These are phyloP conservation scores for Thunnus albacares DNA, from an alignment of 2,797 vertebrate species.

Conservation along the genomic window DNA sequence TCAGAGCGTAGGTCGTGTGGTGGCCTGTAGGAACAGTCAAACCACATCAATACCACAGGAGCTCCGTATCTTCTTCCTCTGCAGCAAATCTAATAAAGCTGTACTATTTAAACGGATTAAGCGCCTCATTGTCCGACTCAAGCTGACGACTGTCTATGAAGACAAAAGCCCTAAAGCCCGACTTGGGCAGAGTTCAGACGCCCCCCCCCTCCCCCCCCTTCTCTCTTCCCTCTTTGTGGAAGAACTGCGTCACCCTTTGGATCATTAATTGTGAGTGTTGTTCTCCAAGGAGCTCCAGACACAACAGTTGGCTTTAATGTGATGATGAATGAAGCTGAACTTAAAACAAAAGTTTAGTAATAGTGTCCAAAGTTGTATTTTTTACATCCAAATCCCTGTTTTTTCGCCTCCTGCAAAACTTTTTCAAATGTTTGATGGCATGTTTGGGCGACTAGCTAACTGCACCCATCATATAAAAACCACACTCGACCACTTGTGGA, in stretches of 20 bases:
- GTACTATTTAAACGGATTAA: conserved; percentile 69
- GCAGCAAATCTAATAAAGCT: conserved; percentile 64
- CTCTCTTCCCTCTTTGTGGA: background rate
- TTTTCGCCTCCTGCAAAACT: too few species aligned
- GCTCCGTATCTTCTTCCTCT: background rate
- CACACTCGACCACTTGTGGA: too few species aligned
- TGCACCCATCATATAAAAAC: too few species aligned
- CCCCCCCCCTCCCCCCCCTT: background rate
- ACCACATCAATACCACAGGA: too few species aligned
- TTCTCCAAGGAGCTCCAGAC: conserved; percentile 26
- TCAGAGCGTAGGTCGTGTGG: too few species aligned
- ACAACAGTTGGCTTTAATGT: conserved; percentile 26
- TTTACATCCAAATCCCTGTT: too few species aligned
- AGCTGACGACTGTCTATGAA: conserved; percentile 39
- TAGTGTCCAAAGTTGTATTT: too few species aligned
- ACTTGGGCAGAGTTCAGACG: conserved; percentile 32
- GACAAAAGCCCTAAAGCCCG: conserved; percentile 21
- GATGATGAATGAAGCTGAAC: background rate
- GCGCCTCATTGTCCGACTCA: conserved; percentile 47
- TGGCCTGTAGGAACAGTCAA: too few species aligned
- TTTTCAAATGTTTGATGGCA: too few species aligned
- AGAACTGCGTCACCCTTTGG: conserved; percentile 35
- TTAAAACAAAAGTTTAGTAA: background rate
- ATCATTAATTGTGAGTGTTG: conserved; percentile 28
- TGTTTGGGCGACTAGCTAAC: too few species aligned